Conservation (phyloP, 2,113 vertebrate species). For the Perccottus glenii region DNA sequence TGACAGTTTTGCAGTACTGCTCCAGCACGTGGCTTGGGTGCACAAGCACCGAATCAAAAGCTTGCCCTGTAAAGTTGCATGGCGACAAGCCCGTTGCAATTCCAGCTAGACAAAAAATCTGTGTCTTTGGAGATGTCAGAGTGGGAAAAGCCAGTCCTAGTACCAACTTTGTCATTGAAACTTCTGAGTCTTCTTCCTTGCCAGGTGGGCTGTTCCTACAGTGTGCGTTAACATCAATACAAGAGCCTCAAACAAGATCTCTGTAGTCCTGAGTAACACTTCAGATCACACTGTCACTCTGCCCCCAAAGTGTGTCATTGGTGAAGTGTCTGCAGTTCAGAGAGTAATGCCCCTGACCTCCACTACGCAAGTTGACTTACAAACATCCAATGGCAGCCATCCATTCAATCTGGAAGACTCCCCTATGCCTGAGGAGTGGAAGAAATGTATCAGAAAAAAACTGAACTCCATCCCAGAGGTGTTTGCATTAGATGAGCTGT, state of each 20-base stretch:
- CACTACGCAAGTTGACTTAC: not conserved
- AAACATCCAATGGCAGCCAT: no score
- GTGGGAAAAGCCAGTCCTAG: no score
- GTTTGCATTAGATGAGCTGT: no score
- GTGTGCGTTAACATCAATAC: slow-evolving; percentile 2
- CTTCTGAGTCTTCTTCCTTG: not conserved
- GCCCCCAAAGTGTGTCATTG: not conserved
- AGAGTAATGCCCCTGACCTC: not conserved
- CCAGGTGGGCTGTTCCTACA: not conserved
- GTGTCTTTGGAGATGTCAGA: not conserved
- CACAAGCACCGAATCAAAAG: not conserved
- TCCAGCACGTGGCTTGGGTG: not conserved
- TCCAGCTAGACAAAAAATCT: not conserved
- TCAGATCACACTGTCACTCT: not conserved
- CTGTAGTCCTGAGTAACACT: not conserved
- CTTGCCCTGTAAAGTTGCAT: not conserved
- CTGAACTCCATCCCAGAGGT: no score
- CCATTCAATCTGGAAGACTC: no score
- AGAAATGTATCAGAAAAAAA: no score
- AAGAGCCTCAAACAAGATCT: not conserved
- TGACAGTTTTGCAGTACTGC: not conserved
- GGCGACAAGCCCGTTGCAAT: not conserved
- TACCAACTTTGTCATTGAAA: not conserved
- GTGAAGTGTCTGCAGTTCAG: slow-evolving; percentile 1
- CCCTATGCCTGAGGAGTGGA: no score